Base-by-base conservation (phyloP, 2,113 vertebrate species). In the Plotosus lineatus region DNA sequence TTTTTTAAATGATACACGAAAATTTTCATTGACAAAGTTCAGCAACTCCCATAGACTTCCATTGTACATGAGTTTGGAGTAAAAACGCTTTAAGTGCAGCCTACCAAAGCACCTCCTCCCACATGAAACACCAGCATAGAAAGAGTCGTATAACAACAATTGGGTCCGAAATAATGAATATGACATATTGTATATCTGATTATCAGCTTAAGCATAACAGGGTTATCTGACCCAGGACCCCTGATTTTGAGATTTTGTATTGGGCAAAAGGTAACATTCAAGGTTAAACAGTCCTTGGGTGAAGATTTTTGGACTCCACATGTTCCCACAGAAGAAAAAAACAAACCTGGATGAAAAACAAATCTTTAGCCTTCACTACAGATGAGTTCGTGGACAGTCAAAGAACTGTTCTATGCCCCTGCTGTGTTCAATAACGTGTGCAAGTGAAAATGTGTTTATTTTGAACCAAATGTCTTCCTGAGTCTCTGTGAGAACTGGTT, bases 381-480 rank as follows among this genome's bases (percentile, higher is more conserved):
- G 55, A 76, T n/a, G 53, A 44, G 36, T 42, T 48, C 77, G 42
- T n/a, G 51, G 40, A 73, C 53, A 61, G 40, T 42, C 51, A 53
- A 9, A 36, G 53, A 53, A 31, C n/a, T 28, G 38, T 72, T 72
- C 71, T 31, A 75, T 55, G 78, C 51, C 38, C 74, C 69, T 71
- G 82, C 53, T 66, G 73, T 9, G 58, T 81, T 75, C 12, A 48
- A 48, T 75, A 72, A 63, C 56, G 68, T 38, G 21, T 38, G 46
- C 63, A 4, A 51, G 63, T 80, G 5, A 23, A 60, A 50, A 31
- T 77, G 40, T 78, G 79, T 48, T 80, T 77, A 77, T 73, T 84
- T 55, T 50, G 79, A 40, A 46, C 26, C 51, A 40, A 81, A 81
- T 60, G 58, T 78, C 46, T 23, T 50, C 69, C 69, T 72, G 44